Percentiles rank a stretch among this genome's conserved stretches.
phyloP scores from a whole-genome alignment of 23 tunicate genomes.

The Clavelina lepadiformis region DNA sequence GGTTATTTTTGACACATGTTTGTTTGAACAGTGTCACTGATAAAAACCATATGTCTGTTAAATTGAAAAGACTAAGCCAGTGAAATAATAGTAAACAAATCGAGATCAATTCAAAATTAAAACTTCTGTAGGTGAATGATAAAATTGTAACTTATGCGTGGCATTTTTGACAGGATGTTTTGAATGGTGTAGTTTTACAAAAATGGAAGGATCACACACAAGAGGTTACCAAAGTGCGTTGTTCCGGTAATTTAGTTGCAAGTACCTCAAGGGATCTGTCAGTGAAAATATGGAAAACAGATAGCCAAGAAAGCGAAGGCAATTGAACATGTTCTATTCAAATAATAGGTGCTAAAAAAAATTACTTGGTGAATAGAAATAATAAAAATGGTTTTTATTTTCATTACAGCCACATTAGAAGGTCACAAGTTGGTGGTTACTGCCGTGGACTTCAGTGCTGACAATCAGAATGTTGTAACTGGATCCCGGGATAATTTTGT shows the following conservation, averaged over 20 bases:
- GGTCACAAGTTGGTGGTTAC: constrained; percentile 64
- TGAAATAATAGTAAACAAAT: too few relatives aligned
- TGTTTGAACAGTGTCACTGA: too few relatives aligned
- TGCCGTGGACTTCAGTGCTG: constrained; percentile 24
- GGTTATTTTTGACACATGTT: too few relatives aligned
- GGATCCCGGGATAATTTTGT: constrained; percentile 78
- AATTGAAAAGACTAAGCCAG: too few relatives aligned
- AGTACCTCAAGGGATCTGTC: constrained; percentile 65
- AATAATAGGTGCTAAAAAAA: too few relatives aligned
- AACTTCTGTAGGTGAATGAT: too few relatives aligned
- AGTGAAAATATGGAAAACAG: constrained; percentile 42
- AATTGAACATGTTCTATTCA: too few relatives aligned
- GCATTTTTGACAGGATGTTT: constrained; percentile 11
- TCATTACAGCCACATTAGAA: constrained; percentile 23
- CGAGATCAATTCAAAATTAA: too few relatives aligned
- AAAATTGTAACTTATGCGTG: too few relatives aligned
- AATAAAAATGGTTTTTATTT: too few relatives aligned
- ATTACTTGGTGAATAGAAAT: too few relatives aligned
- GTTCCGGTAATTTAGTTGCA: background rate
- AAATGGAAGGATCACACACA: constrained; percentile 28
- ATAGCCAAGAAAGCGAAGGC: constrained; percentile 14
- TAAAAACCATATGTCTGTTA: too few relatives aligned
- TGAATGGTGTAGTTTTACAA: constrained; percentile 8
- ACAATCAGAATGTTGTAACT: constrained; percentile 14
- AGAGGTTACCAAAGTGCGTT: constrained; percentile 34